Conservation (phyloP, 2,113 vertebrate species). For the Plecotus auritus region DNA sequence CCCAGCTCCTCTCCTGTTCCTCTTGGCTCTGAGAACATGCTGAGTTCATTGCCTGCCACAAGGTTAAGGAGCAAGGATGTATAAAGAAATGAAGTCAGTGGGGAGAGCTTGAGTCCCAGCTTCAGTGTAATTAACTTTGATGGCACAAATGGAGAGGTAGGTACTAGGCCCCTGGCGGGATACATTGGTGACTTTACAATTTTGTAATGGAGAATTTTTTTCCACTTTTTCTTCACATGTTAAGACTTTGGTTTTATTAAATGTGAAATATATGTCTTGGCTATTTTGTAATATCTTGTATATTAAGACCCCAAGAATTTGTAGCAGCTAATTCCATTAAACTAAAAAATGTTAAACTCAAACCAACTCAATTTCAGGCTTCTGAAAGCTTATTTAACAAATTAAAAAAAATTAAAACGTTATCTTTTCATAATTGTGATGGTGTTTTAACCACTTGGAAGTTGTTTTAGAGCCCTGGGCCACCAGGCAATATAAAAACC, state of each 20-base stretch:
- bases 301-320: not conserved
- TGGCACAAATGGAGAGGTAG: not conserved
- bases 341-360: not conserved
- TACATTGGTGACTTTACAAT: not conserved
- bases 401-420: not conserved
- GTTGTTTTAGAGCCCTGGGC: not conserved
- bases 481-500: not conserved
- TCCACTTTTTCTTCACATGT: not conserved
- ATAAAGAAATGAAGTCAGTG: conserved; percentile 32
- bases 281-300: conserved; percentile 4
- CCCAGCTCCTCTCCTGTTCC: not conserved
- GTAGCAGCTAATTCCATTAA: not conserved
- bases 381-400: conserved; percentile 17
- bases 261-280: not conserved
- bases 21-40: not conserved
- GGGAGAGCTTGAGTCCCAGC: not conserved
- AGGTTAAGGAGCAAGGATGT: not conserved
- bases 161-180: not conserved
- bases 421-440: not conserved
- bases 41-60: not conserved
- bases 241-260: conserved; percentile 1
- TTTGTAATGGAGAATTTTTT: not conserved
- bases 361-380: not conserved
- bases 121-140: not conserved
- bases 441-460: not conserved